Conservation (phyloP, 2,888 invertebrate genomes). For the Epinotia brunnichana region DNA sequence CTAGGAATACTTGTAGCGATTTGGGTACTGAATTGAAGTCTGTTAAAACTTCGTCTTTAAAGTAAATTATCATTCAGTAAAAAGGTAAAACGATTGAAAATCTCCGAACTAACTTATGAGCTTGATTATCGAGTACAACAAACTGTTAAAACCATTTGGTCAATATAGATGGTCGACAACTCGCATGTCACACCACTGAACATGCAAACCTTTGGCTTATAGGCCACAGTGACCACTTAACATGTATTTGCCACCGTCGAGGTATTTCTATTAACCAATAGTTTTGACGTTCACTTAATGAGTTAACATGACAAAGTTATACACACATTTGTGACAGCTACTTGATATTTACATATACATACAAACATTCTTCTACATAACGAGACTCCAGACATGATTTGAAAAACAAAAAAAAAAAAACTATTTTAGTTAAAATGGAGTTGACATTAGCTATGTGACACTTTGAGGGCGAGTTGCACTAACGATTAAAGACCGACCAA, state of each 20-base stretch:
- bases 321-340: conserved; percentile 39
- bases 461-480: not conserved
- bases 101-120: not conserved
- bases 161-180: too few relatives aligned
- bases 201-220: not conserved
- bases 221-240: not conserved
- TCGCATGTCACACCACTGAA: too few relatives aligned
- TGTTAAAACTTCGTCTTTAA: too few relatives aligned
- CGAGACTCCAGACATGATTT: conserved; percentile 17
- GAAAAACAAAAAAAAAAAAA: too few relatives aligned
- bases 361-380: conserved; percentile 26
- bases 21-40: too few relatives aligned
- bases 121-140: not conserved
- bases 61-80: too few relatives aligned
- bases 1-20: too few relatives aligned
- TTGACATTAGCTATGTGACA: not conserved
- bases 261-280: not conserved
- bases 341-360: conserved; percentile 23
- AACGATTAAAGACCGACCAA: too few relatives aligned
- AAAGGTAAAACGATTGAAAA: not conserved
- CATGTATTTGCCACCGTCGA: not conserved
- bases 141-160: not conserved
- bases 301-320: not conserved
- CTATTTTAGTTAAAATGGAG: not conserved
- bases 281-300: not conserved